phyloP scores from a whole-genome alignment of 1,140 invertebrate species.

The Drosophila ogumai region DNA sequence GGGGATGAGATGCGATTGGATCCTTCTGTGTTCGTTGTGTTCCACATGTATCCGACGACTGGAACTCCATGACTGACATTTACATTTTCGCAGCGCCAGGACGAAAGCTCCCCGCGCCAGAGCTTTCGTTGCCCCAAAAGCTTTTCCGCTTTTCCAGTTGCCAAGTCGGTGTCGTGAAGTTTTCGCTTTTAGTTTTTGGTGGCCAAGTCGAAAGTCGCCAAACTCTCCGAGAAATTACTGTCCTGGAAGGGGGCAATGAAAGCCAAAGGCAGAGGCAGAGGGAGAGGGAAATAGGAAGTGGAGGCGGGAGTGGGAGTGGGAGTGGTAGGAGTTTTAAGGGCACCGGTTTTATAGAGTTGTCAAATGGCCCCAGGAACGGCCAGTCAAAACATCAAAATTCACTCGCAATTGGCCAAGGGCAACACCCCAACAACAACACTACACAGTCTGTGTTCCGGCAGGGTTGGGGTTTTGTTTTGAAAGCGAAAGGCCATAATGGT shows the following conservation, averaged over 20 bases:
- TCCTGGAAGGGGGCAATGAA: not conserved
- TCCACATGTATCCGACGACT: conserved; percentile 85
- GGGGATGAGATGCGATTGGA: conserved; percentile 56
- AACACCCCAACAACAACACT: conserved; percentile 30
- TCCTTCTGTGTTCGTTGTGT: conserved; percentile 71
- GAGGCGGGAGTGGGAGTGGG: conserved; percentile 6
- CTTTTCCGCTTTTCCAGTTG: conserved; percentile 58
- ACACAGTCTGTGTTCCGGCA: conserved; percentile 1
- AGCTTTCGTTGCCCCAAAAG: conserved; percentile 46
- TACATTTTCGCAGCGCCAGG: conserved; percentile 45
- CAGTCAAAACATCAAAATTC: conserved; percentile 66
- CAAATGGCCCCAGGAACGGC: conserved; percentile 67
- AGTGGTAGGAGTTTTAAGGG: conserved; percentile 41
- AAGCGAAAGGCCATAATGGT: conserved; percentile 80
- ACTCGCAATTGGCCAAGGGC: conserved; percentile 72
- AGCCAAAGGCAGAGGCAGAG: not conserved
- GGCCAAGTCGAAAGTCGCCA: conserved; percentile 49
- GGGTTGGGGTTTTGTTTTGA: conserved; percentile 67
- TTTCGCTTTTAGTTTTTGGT: conserved; percentile 52
- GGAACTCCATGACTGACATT: conserved; percentile 84
- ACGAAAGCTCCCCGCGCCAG: conserved; percentile 36
- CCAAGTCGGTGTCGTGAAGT: conserved; percentile 46
- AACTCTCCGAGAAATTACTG: conserved; percentile 54
- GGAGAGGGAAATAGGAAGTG: not conserved
- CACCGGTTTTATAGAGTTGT: conserved; percentile 72